Evolutionary conservation across 92 coral and sea anemone genomes (phyloP).

Genomic region (Virgularia gustaviana): DNA sequence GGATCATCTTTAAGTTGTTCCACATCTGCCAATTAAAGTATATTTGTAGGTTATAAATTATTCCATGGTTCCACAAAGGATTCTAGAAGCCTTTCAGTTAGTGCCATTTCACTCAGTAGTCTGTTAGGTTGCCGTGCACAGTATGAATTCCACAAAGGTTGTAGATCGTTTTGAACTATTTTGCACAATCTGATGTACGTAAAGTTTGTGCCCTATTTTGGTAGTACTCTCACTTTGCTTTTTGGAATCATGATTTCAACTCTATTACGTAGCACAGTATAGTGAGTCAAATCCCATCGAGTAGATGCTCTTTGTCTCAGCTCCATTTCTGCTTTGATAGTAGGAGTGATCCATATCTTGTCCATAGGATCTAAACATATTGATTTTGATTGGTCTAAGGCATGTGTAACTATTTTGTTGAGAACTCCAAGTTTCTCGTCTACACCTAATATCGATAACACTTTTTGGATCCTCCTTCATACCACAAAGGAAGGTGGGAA

Average conservation of each 20-base stretch:
- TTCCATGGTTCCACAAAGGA: constrained; percentile 21
- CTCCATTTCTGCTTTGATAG: constrained; percentile 14
- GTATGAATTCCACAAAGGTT: neutral
- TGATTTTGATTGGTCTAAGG: neutral
- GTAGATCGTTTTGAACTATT: constrained; percentile 20
- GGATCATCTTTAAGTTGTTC: neutral
- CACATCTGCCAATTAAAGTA: constrained; percentile 9
- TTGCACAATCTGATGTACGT: constrained; percentile 14
- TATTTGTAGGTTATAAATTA: neutral
- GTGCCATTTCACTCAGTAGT: neutral
- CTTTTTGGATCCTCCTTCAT: neutral
- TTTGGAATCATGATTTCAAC: constrained; percentile 2
- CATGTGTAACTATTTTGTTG: neutral
- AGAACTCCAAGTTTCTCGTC: neutral
- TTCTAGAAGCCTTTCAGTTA: constrained; percentile 22
- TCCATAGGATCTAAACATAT: constrained; percentile 26
- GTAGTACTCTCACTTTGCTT: constrained; percentile 8
- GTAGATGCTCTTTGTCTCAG: constrained; percentile 23
- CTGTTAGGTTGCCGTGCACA: neutral
- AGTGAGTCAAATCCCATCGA: neutral
- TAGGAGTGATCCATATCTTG: constrained; percentile 38
- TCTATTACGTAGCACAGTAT: neutral
- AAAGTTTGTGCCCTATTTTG: neutral
- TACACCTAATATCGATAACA: neutral
- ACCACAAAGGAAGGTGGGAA: neutral